Evolutionary conservation across 2,797 vertebrate species (phyloP).

Genomic region (Hemibagrus guttatus): DNA sequence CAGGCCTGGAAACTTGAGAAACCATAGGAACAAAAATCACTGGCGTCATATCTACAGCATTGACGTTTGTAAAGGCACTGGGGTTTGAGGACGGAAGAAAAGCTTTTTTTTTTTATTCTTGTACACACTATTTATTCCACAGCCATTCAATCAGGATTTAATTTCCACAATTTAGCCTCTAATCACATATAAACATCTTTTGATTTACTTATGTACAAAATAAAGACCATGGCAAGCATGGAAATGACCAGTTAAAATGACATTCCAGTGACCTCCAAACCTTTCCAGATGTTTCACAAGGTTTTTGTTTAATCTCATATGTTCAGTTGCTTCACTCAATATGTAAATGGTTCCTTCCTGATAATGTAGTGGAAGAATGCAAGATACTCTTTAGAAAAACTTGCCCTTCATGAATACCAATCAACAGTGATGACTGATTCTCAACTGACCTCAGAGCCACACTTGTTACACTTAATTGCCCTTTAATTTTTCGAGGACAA

Average conservation of each 20-base stretch:
- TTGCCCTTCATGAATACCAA: not conserved
- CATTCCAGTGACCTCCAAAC: too few species aligned
- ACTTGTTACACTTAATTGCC: not conserved
- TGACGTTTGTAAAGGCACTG: not conserved
- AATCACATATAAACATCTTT: not conserved
- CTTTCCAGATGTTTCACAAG: not conserved
- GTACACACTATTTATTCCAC: not conserved
- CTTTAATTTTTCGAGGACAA: not conserved
- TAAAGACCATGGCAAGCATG: not conserved
- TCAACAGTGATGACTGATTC: not conserved
- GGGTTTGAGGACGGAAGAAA: conserved; percentile 9
- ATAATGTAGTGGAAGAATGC: not conserved
- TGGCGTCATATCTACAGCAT: conserved; percentile 13
- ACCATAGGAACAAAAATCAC: conserved; percentile 19
- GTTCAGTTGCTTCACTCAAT: not conserved
- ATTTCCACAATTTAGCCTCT: not conserved
- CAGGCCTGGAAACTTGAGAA: conserved; percentile 17
- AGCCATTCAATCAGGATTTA: not conserved
- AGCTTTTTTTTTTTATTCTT: not conserved
- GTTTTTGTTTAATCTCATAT: not conserved
- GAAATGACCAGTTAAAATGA: not conserved
- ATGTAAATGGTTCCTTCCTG: not conserved
- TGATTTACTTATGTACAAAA: not conserved
- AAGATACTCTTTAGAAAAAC: not conserved
- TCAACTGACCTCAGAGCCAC: not conserved